These are phyloP conservation scores for Rhinogobio ventralis DNA, from an alignment of 2,797 vertebrate species.

Conservation along the genomic window DNA sequence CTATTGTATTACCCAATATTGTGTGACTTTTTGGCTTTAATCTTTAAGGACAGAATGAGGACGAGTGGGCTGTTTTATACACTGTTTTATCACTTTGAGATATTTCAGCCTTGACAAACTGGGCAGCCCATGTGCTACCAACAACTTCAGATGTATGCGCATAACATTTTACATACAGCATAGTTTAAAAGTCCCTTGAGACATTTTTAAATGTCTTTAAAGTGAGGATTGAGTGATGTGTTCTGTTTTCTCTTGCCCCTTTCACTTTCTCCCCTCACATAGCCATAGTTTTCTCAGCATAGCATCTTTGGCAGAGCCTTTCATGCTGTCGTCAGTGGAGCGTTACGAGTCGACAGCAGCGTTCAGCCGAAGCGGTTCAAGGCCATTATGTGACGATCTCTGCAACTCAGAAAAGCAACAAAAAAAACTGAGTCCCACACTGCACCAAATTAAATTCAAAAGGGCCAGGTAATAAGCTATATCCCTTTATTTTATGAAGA, in stretches of 20 bases:
- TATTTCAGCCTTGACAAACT: background rate
- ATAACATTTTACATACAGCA: constrained; percentile 13
- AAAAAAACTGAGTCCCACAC: constrained; percentile 15
- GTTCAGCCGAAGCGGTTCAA: constrained; percentile 54
- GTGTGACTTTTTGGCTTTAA: background rate
- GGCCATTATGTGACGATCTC: constrained; percentile 56
- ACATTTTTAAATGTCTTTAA: constrained; percentile 7
- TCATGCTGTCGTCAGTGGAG: constrained; percentile 51
- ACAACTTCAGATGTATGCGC: background rate
- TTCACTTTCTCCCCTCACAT: constrained; percentile 25
- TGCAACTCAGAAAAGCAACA: constrained; percentile 27
- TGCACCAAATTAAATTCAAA: constrained; percentile 25
- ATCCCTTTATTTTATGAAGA: constrained; percentile 27
- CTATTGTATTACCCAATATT: background rate
- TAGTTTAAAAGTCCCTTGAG: constrained; percentile 1
- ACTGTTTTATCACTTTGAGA: background rate
- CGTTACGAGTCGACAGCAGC: constrained; percentile 48
- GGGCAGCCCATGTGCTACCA: background rate
- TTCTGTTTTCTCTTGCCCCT: constrained; percentile 1
- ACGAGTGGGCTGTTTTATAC: constrained; percentile 16
- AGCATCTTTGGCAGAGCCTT: constrained; percentile 45
- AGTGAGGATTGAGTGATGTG: background rate
- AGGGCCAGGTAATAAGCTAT: background rate
- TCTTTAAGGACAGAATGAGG: constrained; percentile 19
- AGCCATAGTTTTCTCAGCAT: constrained; percentile 37